Evolutionary conservation across 2,797 vertebrate species (phyloP).

Genomic region (Cossypha dichroa): DNA sequence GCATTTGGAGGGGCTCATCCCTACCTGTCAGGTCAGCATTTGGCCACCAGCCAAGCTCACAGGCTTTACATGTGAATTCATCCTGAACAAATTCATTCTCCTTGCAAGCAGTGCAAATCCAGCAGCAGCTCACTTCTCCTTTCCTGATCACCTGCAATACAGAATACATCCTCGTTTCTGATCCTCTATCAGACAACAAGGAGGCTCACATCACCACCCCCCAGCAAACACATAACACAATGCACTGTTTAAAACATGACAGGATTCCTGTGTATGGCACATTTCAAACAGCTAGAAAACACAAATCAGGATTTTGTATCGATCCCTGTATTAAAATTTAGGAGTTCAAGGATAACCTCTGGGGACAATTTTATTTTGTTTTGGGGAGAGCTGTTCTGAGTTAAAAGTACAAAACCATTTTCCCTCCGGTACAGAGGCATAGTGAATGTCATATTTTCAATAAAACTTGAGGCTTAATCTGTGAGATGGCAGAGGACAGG

Average conservation of each 20-base stretch:
- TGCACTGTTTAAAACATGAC: not conserved
- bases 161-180: not conserved
- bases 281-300: not conserved
- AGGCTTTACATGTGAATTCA: conserved; percentile 98
- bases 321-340: not conserved
- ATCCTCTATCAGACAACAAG: not conserved
- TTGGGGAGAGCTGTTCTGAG: not conserved
- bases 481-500: not conserved
- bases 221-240: not conserved
- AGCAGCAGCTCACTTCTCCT: conserved; percentile 98
- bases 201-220: rapidly evolving
- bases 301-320: not conserved
- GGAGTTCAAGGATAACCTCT: not conserved
- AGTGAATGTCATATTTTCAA: not conserved
- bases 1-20: not conserved
- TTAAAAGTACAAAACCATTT: not conserved
- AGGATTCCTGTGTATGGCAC: not conserved
- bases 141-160: conserved; percentile 92
- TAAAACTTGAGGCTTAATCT: not conserved
- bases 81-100: conserved; percentile 97
- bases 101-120: conserved; percentile 99
- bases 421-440: not conserved
- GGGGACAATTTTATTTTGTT: not conserved
- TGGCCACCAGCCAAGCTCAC: conserved; percentile 97
- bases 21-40: conserved; percentile 89